Evolutionary conservation across 2,113 vertebrate species (phyloP).

Genomic region (Stercorarius parasiticus): DNA sequence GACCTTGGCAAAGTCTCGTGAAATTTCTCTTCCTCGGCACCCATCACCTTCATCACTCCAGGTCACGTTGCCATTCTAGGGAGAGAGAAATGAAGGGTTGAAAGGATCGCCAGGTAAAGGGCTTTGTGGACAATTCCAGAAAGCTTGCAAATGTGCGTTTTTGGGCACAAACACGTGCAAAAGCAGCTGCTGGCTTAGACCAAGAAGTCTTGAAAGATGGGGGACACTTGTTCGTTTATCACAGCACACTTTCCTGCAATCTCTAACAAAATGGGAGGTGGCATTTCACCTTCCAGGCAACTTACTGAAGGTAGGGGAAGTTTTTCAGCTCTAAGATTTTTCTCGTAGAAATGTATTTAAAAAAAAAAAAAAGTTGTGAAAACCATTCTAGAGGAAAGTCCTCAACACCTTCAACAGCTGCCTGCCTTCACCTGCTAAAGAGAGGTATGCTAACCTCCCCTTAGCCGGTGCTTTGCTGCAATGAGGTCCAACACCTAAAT

Average conservation of each 20-base stretch:
- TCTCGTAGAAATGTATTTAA: neutral
- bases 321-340: neutral
- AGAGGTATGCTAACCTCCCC: rapidly evolving
- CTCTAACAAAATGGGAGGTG: neutral
- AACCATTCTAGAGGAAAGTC: neutral
- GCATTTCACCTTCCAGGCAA: neutral
- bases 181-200: neutral
- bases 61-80: conserved; percentile 80
- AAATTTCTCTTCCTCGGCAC: conserved; percentile 86
- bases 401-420: neutral
- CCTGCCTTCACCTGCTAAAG: neutral
- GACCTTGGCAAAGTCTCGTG: conserved; percentile 95
- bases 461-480: neutral
- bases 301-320: neutral
- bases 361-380: neutral
- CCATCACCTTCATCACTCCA: conserved; percentile 89
- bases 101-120: neutral
- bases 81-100: neutral
- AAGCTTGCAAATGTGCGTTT: rapidly evolving
- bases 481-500: neutral
- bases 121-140: neutral
- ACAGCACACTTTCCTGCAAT: neutral
- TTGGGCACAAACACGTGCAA: rapidly evolving
- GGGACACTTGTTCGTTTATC: too few relatives aligned
- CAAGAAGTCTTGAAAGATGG: rapidly evolving